Base-by-base conservation (phyloP, 2,888 invertebrate species). In the Drosophila longiperda region DNA sequence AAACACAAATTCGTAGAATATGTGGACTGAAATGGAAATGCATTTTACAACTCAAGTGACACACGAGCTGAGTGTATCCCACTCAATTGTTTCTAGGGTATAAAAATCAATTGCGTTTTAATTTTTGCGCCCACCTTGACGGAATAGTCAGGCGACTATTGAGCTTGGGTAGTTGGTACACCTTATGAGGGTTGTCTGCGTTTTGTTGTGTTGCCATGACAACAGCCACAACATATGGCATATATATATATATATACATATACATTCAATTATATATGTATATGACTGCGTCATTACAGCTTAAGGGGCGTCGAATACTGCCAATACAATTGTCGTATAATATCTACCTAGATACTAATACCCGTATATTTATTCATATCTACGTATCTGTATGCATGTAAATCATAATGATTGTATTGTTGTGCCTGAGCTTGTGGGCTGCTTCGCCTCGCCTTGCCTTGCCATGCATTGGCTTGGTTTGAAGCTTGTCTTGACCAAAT, bases 101-200 rank as follows among this genome's bases (percentile, higher is more conserved):
- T 77, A 78, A 78, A 80, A 80, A 80, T 80, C 80, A 80, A 80
- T 80, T 80, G 78, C 78, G 81, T 53, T 80, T 80, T 78, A 75
- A 69, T 80, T 65, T 65, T 67, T 49, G 75, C 78, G 78, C 69
- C 76, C 73, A 81, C 82, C 82, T 81, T 75, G 80, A 63, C 63
- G 40, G 67, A 62, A 75, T 23, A 66, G 64, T 66, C 49, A n/a
- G 61, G 38, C 40, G 42, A 33, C 32, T n/a, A 34, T 42, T 20
- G 49, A 26, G 55, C 70, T 54, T 70, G 57, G 69, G 45, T 63
- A 63, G 57, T 66, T 59, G 71, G 29, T 62, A 66, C 45, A 52
- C 70, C 67, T 66, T 53, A 66, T 29, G 77, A 80, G 79, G 79
- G 79, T 79, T 79, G 79, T 12, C 76, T 60, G 59, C 45, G 60